Evolutionary conservation across 2,888 invertebrate genomes (phyloP), one percentile per base, ranked within the genome.

Genomic region (Perizoma affinitatum): DNA sequence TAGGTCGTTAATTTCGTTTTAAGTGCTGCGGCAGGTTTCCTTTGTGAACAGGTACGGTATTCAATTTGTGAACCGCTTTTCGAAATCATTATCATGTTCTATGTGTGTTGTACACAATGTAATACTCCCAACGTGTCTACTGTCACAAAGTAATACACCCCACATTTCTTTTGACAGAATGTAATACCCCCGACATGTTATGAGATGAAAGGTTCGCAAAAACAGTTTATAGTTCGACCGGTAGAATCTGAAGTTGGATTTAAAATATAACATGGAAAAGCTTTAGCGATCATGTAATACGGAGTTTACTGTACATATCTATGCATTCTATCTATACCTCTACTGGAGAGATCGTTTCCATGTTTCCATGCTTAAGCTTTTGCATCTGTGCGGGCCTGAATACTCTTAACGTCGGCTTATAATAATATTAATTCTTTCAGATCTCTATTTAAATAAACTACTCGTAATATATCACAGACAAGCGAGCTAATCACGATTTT

Each of bases 291-390:
- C 42, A 10, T 10, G 0, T n/a, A 42, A 42, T 42, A 10, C 42
- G 42, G 42, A 4, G 10, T 10, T n/a, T 42, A n/a, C 42, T 10
- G 8, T 41, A 9, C 5, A 41, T 41, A 43, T n/a, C 47, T 56
- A 38, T 40, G 38, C 49, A 38, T 42, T 54, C 9, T 1, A 42
- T 51, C 42, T 34, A 9, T 49, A 47, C 47, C 52, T 45, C 33
- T 33, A 5, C 35, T 10, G 40, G 42, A 7, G 57, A 67, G 59
- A 59, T 61, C 67, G 50, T 67, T 67, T 55, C 47, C 61, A 55
- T 67, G 65, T 67, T 50, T 41, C 42, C 6, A n/a, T n/a, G 51
- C n/a, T 47, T 58, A 61, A 67, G 52, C 59, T 43, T 58, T 7
- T 9, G 47, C 65, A 67, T 54, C 63, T 67, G 67, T 0, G 11